phyloP scores from a whole-genome alignment of 2,888 invertebrate species.

The Lasiommata megera region DNA sequence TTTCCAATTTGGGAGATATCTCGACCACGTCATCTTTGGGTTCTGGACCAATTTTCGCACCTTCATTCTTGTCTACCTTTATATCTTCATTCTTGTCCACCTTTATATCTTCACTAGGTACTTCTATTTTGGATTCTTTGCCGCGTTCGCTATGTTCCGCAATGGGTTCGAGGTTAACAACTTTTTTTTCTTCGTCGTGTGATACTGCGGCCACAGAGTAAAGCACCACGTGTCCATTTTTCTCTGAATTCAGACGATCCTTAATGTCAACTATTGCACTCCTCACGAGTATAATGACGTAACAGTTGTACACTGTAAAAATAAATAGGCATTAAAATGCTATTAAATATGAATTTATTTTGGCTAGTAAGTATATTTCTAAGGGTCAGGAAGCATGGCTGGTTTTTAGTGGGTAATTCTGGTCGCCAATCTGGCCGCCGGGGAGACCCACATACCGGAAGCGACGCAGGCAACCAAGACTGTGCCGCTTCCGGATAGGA shows the following conservation, averaged over 20 bases:
- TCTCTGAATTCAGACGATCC: slow-evolving; percentile 38
- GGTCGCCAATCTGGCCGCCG: too few relatives aligned
- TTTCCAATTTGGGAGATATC: slow-evolving; percentile 36
- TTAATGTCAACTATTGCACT: slow-evolving; percentile 57
- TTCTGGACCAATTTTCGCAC: slow-evolving; percentile 8
- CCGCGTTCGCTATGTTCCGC: slow-evolving; percentile 20
- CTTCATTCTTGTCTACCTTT: neutral
- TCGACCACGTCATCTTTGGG: slow-evolving; percentile 5
- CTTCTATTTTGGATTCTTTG: slow-evolving; percentile 2
- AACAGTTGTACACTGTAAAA: slow-evolving; percentile 55
- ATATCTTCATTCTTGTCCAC: too few relatives aligned
- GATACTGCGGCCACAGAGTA: slow-evolving; percentile 28
- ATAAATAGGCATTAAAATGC: neutral
- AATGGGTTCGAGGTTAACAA: slow-evolving; percentile 32
- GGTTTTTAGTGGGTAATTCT: too few relatives aligned
- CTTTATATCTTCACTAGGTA: neutral
- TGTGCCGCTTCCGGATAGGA: too few relatives aligned
- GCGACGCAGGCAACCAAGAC: too few relatives aligned
- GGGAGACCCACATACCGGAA: too few relatives aligned
- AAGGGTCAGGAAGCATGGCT: too few relatives aligned
- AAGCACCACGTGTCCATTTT: slow-evolving; percentile 31
- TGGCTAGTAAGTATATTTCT: too few relatives aligned
- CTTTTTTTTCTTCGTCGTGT: slow-evolving; percentile 15
- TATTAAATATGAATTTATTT: too few relatives aligned
- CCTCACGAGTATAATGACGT: slow-evolving; percentile 53